Percentiles rank a stretch among this genome's conserved stretches.
Evolutionary conservation across 2,113 vertebrate species (phyloP).

Genomic region (Ramphastos sulfuratus): DNA sequence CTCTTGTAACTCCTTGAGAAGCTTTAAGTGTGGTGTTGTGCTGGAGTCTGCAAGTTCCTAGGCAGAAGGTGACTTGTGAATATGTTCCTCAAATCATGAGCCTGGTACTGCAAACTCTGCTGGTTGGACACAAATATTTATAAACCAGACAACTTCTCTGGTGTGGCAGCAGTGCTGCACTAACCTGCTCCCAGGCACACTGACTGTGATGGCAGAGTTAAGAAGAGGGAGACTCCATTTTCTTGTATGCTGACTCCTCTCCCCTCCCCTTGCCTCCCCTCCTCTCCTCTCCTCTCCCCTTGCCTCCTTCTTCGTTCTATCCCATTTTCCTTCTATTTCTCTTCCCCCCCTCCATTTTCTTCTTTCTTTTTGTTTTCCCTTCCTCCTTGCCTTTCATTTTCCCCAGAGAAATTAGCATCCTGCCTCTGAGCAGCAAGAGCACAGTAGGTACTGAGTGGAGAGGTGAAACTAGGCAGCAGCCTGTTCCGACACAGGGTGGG

Average conservation of each 20-base stretch:
- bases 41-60: not conserved
- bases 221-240: not conserved
- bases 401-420: not conserved
- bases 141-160: not conserved
- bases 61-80: not conserved
- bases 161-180: not conserved
- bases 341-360: no score
- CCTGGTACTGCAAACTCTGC: not conserved
- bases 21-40: not conserved
- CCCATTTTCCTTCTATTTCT: no score
- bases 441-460: not conserved
- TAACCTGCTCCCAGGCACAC: not conserved
- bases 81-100: not conserved
- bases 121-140: not conserved
- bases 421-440: not conserved
- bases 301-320: no score
- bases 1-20: not conserved
- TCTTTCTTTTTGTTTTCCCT: not conserved
- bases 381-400: not conserved
- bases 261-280: no score
- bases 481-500: not conserved
- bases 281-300: no score
- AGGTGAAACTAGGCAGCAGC: not conserved
- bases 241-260: not conserved
- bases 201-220: not conserved